These are phyloP conservation scores for Pollenia amentaria DNA, from an alignment of 2,888 invertebrate species.

Conservation along the genomic window DNA sequence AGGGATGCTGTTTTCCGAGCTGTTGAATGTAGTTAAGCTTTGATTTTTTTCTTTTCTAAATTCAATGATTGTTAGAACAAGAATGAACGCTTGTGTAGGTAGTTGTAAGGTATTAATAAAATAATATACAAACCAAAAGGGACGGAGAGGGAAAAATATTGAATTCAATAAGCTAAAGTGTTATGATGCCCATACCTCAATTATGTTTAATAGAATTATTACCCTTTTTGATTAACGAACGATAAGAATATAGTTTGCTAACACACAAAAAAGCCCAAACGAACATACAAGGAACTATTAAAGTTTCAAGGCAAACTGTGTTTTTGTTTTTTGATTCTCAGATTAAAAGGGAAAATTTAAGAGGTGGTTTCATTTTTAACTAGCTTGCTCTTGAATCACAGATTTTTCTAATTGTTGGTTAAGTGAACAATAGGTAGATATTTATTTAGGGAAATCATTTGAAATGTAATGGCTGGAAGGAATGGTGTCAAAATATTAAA, in stretches of 20 bases:
- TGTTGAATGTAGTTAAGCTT: slow-evolving; percentile 62
- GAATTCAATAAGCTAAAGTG: slow-evolving; percentile 65
- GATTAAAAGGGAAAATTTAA: slow-evolving; percentile 5
- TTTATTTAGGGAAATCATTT: not conserved
- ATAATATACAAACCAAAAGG: not conserved
- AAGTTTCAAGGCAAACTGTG: slow-evolving; percentile 4
- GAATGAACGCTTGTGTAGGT: slow-evolving; percentile 25
- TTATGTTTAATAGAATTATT: slow-evolving; percentile 58
- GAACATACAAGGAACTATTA: not conserved
- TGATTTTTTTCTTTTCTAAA: slow-evolving; percentile 45
- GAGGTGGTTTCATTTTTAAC: slow-evolving; percentile 33
- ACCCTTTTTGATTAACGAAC: slow-evolving; percentile 49
- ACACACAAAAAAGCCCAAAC: not conserved
- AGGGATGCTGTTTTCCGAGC: slow-evolving; percentile 40
- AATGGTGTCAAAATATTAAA: not conserved
- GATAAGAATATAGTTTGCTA: slow-evolving; percentile 3
- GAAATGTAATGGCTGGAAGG: not conserved
- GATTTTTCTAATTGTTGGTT: slow-evolving; percentile 17
- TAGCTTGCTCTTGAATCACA: not conserved
- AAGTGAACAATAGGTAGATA: slow-evolving; percentile 4
- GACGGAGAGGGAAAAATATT: not conserved
- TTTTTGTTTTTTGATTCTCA: not conserved
- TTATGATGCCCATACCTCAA: slow-evolving; percentile 54
- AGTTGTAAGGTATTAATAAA: slow-evolving; percentile 45
- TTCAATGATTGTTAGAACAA: slow-evolving; percentile 25